Evolutionary conservation across 37 sponge, comb jelly and placozoan species (phyloP).

Genomic region (Spongilla lacustris): DNA sequence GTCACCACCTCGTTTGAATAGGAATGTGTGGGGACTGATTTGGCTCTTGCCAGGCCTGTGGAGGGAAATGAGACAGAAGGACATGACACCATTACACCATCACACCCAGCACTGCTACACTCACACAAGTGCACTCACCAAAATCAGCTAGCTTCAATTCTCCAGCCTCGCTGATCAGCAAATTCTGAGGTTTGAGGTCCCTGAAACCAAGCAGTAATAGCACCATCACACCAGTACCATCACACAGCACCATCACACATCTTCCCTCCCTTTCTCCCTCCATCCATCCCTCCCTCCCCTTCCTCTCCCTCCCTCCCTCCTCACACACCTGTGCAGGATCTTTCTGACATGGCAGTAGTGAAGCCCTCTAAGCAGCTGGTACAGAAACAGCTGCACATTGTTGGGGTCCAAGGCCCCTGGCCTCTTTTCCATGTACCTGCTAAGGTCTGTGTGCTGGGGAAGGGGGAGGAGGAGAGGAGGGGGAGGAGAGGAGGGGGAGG

Average conservation of each 20-base stretch:
- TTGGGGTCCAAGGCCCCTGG: slow-evolving; percentile 80
- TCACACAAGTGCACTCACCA: slow-evolving; percentile 58
- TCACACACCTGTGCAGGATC: slow-evolving; percentile 86
- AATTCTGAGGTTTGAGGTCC: slow-evolving; percentile 96
- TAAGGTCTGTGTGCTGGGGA: slow-evolving; percentile 85
- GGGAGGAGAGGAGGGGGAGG: neutral
- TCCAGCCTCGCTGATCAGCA: slow-evolving; percentile 83
- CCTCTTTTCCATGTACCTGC: slow-evolving; percentile 93
- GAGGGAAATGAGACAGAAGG: neutral
- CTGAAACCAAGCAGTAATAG: slow-evolving; percentile 14
- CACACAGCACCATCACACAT: no score
- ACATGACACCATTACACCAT: neutral
- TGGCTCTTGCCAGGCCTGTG: slow-evolving; percentile 95
- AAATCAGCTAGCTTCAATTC: slow-evolving; percentile 97
- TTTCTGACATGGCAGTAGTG: slow-evolving; percentile 86
- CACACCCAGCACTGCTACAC: neutral
- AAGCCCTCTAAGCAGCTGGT: slow-evolving; percentile 92
- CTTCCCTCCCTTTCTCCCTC: neutral
- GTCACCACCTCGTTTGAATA: slow-evolving; percentile 98
- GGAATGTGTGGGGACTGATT: slow-evolving; percentile 96
- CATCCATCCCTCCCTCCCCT: neutral
- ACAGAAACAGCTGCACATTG: slow-evolving; percentile 87
- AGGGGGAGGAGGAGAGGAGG: slow-evolving; percentile 9
- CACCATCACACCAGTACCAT: no score
- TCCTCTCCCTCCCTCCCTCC: neutral